Evolutionary conservation across 2,888 invertebrate species (phyloP).

Genomic region (Hydropsyche betteni): DNA sequence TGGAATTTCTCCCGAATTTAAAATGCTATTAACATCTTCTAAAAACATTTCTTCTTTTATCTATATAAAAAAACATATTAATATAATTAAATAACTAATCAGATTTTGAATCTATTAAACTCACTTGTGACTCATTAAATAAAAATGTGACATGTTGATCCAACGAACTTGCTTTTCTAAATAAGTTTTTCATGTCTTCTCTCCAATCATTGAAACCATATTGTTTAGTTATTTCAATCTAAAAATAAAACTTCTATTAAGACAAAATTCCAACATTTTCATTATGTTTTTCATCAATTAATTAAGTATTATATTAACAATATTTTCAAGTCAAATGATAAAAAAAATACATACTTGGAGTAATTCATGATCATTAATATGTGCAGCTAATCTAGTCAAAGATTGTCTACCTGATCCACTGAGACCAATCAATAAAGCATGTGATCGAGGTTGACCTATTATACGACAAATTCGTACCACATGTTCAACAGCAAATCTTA

Average conservation of each 20-base stretch:
- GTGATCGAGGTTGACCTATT: constrained; percentile 90
- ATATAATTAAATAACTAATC: constrained; percentile 5
- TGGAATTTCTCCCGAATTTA: constrained; percentile 94
- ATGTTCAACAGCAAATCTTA: constrained; percentile 93
- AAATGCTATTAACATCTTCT: constrained; percentile 91
- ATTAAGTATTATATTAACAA: constrained; percentile 1
- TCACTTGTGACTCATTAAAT: constrained; percentile 88
- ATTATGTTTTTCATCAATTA: too few relatives aligned
- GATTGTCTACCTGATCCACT: constrained; percentile 95
- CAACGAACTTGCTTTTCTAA: constrained; percentile 81
- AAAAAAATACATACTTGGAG: constrained; percentile 64
- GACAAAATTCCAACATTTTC: constrained; percentile 17
- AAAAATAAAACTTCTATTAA: constrained; percentile 52
- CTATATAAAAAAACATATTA: constrained; percentile 57
- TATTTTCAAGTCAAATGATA: neutral
- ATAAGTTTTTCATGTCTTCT: constrained; percentile 86
- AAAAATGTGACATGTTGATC: constrained; percentile 90
- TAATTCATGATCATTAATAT: constrained; percentile 92
- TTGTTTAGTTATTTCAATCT: constrained; percentile 90
- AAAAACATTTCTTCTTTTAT: constrained; percentile 93
- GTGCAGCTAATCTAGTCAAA: constrained; percentile 87
- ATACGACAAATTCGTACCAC: constrained; percentile 90
- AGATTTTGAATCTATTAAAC: constrained; percentile 30
- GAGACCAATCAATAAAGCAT: constrained; percentile 89
- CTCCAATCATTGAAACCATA: constrained; percentile 89